Conservation (phyloP, 2,888 invertebrate species). For the Monochamus alternatus region DNA sequence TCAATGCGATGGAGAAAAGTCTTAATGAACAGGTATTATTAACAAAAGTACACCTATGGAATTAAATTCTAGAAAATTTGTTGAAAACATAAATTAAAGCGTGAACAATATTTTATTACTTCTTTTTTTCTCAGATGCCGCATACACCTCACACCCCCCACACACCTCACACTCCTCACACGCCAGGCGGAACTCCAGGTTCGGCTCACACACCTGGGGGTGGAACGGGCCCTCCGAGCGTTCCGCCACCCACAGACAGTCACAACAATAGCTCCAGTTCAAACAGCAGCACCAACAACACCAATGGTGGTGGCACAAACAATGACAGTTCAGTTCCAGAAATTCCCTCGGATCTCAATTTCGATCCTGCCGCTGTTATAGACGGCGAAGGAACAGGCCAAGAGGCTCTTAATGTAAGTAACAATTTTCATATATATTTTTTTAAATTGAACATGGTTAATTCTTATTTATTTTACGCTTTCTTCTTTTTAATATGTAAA, state of each 20-base stretch:
- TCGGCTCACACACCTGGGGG: conserved; percentile 77
- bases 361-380: conserved; percentile 94
- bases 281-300: conserved; percentile 67
- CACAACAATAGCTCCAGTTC: conserved; percentile 69
- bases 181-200: conserved; percentile 79
- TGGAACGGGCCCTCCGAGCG: conserved; percentile 86
- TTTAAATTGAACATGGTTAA: too few relatives aligned
- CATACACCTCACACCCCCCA: conserved; percentile 87
- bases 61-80: too few relatives aligned
- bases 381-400: conserved; percentile 91
- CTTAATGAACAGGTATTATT: conserved; percentile 85
- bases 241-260: conserved; percentile 75
- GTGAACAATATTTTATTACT: too few relatives aligned
- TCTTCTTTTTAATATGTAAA: too few relatives aligned
- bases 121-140: conserved; percentile 71
- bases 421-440: neutral
- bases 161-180: conserved; percentile 86
- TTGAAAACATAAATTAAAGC: too few relatives aligned
- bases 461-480: too few relatives aligned
- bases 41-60: too few relatives aligned
- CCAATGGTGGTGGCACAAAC: conserved; percentile 39
- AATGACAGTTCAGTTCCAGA: conserved; percentile 76
- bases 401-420: conserved; percentile 91
- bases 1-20: conserved; percentile 95
- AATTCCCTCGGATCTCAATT: conserved; percentile 91